Evolutionary conservation across 2,888 invertebrate species (phyloP).

Genomic region (Coenonympha glycerion): DNA sequence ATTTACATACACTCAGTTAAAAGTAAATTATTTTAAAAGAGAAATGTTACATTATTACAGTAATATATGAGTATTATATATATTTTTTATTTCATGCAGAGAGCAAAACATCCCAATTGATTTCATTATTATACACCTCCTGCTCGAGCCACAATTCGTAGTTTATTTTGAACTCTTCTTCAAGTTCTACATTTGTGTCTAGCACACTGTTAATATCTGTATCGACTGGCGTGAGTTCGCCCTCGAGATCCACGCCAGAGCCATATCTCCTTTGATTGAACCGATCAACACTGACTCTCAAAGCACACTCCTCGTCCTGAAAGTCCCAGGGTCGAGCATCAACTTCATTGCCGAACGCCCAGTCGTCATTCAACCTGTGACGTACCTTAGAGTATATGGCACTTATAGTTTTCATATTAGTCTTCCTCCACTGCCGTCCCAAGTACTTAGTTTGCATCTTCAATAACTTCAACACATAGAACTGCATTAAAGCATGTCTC

Average conservation of each 20-base stretch:
- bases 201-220: constrained; percentile 89
- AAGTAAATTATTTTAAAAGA: constrained; percentile 13
- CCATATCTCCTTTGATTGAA: constrained; percentile 96
- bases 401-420: constrained; percentile 99
- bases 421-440: constrained; percentile 98
- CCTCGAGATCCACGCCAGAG: constrained; percentile 69
- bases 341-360: constrained; percentile 99
- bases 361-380: constrained; percentile 98
- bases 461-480: constrained; percentile 96
- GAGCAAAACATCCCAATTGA: constrained; percentile 30
- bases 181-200: constrained; percentile 86
- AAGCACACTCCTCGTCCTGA: constrained; percentile 96
- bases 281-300: constrained; percentile 94
- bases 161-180: constrained; percentile 93
- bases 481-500: constrained; percentile 96
- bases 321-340: constrained; percentile 99
- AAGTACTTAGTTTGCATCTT: constrained; percentile 99
- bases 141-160: constrained; percentile 97
- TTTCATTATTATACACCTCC: constrained; percentile 92
- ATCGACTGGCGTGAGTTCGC: constrained; percentile 81
- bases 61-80: not conserved
- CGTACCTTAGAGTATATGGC: constrained; percentile 98
- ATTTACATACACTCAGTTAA: constrained; percentile 14
- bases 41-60: constrained; percentile 1
- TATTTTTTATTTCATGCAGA: constrained; percentile 19